Conservation (phyloP, 53 echinoderm and acorn worm genomes). For the Hippasteria phrygiana region DNA sequence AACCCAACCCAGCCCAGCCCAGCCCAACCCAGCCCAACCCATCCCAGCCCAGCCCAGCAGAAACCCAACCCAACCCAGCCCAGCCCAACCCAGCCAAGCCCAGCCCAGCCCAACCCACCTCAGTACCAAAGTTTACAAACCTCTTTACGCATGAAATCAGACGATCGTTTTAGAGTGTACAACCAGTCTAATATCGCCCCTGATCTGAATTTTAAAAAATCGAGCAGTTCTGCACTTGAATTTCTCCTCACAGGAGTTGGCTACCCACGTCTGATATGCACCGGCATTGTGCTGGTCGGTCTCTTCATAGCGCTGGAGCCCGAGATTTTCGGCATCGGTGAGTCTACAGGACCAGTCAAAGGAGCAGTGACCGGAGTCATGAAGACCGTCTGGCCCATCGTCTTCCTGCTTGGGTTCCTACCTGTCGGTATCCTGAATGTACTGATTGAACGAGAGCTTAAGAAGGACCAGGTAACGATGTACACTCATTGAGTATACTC, state of each 20-base stretch:
- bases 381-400: constrained; percentile 81
- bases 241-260: constrained; percentile 80
- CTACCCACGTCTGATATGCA: constrained; percentile 81
- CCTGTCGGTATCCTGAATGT: constrained; percentile 90
- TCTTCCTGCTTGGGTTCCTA: constrained; percentile 90
- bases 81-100: no score
- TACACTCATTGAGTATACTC: neutral
- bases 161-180: no score
- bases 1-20: no score
- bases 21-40: no score
- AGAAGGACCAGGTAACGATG: constrained; percentile 80
- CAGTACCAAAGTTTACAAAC: no score
- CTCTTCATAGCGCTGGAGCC: constrained; percentile 97
- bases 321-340: constrained; percentile 77
- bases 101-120: no score
- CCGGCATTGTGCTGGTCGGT: constrained; percentile 85
- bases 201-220: no score
- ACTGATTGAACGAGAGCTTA: constrained; percentile 83
- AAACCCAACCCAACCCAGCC: no score
- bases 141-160: no score
- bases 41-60: no score
- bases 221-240: no score
- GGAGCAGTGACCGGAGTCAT: constrained; percentile 29
- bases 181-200: no score
- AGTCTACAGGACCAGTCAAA: neutral